Evolutionary conservation across 2,888 invertebrate species (phyloP).

Genomic region (Cylloceria caligata): DNA sequence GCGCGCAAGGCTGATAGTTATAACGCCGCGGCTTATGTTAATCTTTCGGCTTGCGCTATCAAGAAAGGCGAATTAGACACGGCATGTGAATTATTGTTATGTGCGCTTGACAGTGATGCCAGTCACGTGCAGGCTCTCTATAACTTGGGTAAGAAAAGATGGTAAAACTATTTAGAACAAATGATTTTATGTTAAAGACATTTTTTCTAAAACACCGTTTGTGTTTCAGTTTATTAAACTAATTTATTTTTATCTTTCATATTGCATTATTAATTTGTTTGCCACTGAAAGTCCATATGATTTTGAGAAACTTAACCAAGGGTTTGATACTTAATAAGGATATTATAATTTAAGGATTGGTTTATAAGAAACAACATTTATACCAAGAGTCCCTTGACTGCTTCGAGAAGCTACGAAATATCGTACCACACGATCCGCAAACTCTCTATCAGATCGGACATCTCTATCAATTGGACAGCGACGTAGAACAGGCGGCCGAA

Average conservation of each 20-base stretch:
- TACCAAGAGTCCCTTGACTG: constrained; percentile 91
- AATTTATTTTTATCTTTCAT: too few relatives aligned
- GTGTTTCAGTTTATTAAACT: too few relatives aligned
- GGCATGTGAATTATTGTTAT: constrained; percentile 90
- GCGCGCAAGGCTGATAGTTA: constrained; percentile 91
- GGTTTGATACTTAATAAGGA: neutral
- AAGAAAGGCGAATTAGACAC: constrained; percentile 89
- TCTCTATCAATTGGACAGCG: constrained; percentile 89
- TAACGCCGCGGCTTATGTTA: constrained; percentile 93
- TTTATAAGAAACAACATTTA: constrained; percentile 89
- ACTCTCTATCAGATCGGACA: constrained; percentile 92
- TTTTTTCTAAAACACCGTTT: neutral
- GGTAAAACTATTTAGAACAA: too few relatives aligned
- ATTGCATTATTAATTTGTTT: too few relatives aligned
- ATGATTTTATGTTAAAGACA: neutral
- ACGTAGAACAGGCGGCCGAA: constrained; percentile 88
- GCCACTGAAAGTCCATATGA: too few relatives aligned
- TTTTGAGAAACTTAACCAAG: neutral
- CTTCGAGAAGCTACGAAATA: constrained; percentile 91
- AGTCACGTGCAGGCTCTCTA: constrained; percentile 94
- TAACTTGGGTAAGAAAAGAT: constrained; percentile 88
- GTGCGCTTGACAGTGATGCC: constrained; percentile 92
- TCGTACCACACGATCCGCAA: constrained; percentile 90
- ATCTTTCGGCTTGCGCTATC: constrained; percentile 93
- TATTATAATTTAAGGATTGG: constrained; percentile 86